Base-by-base conservation (phyloP, 2,797 vertebrate genomes). In the Danio choprae region DNA sequence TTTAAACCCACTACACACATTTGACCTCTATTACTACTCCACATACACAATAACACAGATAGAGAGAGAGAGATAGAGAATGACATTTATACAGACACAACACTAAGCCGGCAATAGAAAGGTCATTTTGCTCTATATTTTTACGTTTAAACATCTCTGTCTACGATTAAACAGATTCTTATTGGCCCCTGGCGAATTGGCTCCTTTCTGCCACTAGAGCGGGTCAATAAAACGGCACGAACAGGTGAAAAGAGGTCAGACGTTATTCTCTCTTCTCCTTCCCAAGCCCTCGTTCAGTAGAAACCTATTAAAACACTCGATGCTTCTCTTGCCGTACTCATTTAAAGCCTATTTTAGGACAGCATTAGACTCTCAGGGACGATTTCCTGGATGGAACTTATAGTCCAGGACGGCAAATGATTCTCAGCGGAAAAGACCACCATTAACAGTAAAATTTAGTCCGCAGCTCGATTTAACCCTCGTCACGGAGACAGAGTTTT, bases 21-120 rank as follows among this genome's bases (percentile, higher is more conserved):
- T 60, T 60, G 79, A 85, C 80, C 82, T 78, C 81, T 70, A 83
- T 82, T 81, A 77, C 72, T 48, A 36, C 69, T 73, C 68, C 74
- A 13, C 73, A 70, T 69, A 70, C 68, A 77, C 79, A 80, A 11
- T 75, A 65, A 67, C 71, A 81, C 75, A 82, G 46, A 71, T 43
- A 22, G 55, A 70, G 56, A 56, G 38, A 48, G 29, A 51, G 58
- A 70, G 68, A 64, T 72, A 36, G 59, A 80, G 40, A 64, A 65
- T 80, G 59, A 74, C 70, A 80, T 80, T 80, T 80, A 80, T 73
- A 65, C 29, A 65, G 48, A 80, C 59, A 40, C 59, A 64, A 80
- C 62, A 48, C 50, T 46, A 48, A 80, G 41, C 51, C 62, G 48
- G 60, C 69, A 58, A 2, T 10, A 18, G 56, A 80, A 80, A 80